phyloP scores from a whole-genome alignment of 2,888 invertebrate species.

The Bombylius major region DNA sequence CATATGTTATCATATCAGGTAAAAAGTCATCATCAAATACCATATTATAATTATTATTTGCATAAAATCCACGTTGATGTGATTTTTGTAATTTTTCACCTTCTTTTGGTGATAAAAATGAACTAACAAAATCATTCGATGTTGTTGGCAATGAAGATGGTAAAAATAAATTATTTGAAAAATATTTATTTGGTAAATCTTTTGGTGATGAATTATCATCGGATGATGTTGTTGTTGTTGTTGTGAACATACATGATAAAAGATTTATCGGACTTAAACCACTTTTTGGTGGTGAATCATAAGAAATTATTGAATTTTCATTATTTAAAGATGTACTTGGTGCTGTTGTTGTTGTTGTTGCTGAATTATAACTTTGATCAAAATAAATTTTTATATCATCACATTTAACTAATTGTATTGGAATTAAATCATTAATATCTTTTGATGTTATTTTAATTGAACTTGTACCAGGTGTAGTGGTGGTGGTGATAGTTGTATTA shows the following conservation, averaged over 20 bases:
- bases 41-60: conserved; percentile 14
- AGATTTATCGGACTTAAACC: conserved; percentile 6
- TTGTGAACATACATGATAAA: conserved; percentile 7
- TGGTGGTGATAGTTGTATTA: neutral
- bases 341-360: no score
- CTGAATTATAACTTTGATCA: conserved; percentile 20
- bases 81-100: conserved; percentile 29
- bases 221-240: neutral
- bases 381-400: conserved; percentile 36
- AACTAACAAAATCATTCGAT: conserved; percentile 24
- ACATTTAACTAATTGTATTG: conserved; percentile 30
- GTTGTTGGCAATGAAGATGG: conserved; percentile 8
- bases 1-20: conserved; percentile 20
- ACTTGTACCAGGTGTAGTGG: neutral
- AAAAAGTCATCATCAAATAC: conserved; percentile 29
- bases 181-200: neutral
- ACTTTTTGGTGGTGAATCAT: conserved; percentile 3
- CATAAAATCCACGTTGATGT: conserved; percentile 9
- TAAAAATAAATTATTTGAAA: neutral
- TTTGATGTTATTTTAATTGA: neutral
- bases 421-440: conserved; percentile 4
- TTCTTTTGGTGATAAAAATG: conserved; percentile 25
- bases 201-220: neutral
- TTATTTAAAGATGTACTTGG: conserved; percentile 1
- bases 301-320: conserved; percentile 3